phyloP scores from a whole-genome alignment of 2,113 vertebrate genomes.

The Pipra filicauda region DNA sequence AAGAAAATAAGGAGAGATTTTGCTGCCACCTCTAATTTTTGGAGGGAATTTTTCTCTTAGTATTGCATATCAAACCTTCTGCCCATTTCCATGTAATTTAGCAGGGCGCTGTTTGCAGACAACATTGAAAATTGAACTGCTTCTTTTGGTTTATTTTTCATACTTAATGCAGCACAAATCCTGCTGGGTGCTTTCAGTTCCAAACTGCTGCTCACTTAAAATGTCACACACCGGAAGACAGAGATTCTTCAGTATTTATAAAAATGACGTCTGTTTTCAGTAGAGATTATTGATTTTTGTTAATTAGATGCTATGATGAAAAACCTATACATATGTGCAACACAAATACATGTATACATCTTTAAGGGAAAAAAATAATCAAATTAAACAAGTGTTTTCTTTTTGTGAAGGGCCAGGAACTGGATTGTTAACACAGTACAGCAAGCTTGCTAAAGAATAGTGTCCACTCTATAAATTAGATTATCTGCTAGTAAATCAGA shows the following conservation, averaged over 20 bases:
- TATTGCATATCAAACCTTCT: not conserved
- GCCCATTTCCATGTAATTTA: not conserved
- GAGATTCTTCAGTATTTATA: not conserved
- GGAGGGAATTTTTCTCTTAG: conserved; percentile 14
- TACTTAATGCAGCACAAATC: not conserved
- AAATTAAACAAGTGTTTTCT: not conserved
- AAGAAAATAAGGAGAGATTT: conserved; percentile 5
- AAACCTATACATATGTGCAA: not conserved
- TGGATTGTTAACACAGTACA: not conserved
- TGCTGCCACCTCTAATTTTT: not conserved
- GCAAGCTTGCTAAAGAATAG: not conserved
- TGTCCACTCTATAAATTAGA: not conserved
- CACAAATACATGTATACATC: not conserved
- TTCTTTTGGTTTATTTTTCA: not conserved
- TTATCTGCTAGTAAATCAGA: not conserved
- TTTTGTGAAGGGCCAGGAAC: not conserved
- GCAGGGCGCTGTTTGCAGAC: not conserved
- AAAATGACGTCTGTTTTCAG: not conserved
- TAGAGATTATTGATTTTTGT: not conserved
- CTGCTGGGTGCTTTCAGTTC: not conserved
- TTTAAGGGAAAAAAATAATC: not conserved
- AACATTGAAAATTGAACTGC: not conserved
- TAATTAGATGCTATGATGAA: not conserved
- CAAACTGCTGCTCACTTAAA: not conserved
- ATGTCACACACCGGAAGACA: not conserved